Evolutionary conservation across 2,888 invertebrate genomes (phyloP).

Genomic region (Epinotia brunnichana): DNA sequence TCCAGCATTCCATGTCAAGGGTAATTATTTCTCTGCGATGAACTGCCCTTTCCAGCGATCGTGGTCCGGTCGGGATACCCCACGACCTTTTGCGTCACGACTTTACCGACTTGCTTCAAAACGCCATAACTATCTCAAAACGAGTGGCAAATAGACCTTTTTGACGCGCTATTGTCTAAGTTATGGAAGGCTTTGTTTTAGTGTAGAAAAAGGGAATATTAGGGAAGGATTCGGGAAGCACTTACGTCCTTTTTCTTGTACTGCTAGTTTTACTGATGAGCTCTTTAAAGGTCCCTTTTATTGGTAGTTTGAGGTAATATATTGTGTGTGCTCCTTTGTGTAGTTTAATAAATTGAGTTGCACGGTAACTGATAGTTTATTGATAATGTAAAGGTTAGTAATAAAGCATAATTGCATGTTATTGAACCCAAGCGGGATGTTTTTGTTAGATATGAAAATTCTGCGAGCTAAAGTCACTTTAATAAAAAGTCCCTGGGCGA

Average conservation of each 20-base stretch:
- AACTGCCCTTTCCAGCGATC: constrained; percentile 22
- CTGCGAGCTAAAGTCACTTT: too few relatives aligned
- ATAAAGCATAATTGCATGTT: constrained; percentile 9
- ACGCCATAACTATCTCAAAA: not conserved
- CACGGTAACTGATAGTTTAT: constrained; percentile 20
- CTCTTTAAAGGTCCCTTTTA: constrained; percentile 10
- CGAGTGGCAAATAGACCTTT: not conserved
- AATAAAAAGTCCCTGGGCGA: too few relatives aligned
- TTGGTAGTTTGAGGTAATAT: constrained; percentile 21
- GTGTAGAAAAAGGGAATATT: not conserved
- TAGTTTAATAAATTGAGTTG: constrained; percentile 18
- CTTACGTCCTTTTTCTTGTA: not conserved
- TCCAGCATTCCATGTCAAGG: constrained; percentile 14
- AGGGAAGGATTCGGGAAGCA: not conserved
- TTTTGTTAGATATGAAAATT: too few relatives aligned
- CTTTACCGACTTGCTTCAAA: not conserved
- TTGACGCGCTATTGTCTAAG: not conserved
- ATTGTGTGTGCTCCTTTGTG: constrained; percentile 9
- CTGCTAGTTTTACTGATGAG: constrained; percentile 10
- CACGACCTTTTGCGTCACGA: constrained; percentile 24
- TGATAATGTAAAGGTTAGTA: constrained; percentile 22
- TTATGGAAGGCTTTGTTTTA: not conserved
- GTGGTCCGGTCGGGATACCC: constrained; percentile 16
- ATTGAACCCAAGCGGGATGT: constrained; percentile 3
- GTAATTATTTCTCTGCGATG: not conserved